Percentiles rank a stretch among this genome's conserved stretches.
These are phyloP conservation scores for Paragorgia papillata DNA, from an alignment of 92 coral and sea anemone species.

Conservation along the genomic window DNA sequence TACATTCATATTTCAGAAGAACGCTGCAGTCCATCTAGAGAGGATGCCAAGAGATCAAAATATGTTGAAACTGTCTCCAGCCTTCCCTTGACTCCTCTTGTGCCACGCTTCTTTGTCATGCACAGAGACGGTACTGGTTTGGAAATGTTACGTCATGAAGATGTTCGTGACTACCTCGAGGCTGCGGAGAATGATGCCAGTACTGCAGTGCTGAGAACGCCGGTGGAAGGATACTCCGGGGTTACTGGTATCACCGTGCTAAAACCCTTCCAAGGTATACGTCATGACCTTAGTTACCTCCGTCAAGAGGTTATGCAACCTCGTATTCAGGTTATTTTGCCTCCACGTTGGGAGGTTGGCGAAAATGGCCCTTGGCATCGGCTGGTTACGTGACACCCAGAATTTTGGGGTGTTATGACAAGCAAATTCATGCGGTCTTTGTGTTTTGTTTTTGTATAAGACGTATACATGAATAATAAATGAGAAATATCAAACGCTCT, in stretches of 20 bases:
- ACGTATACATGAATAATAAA: too few relatives aligned
- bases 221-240: slow-evolving; percentile 85
- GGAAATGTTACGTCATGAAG: slow-evolving; percentile 80
- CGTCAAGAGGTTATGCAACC: too few relatives aligned
- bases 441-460: too few relatives aligned
- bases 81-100: slow-evolving; percentile 36
- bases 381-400: too few relatives aligned
- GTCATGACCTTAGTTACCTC: too few relatives aligned
- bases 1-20: too few relatives aligned
- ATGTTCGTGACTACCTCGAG: slow-evolving; percentile 74
- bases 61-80: neutral
- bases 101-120: slow-evolving; percentile 72
- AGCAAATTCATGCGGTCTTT: too few relatives aligned
- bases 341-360: too few relatives aligned
- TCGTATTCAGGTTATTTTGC: too few relatives aligned
- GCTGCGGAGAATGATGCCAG: slow-evolving; percentile 79
- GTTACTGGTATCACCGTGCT: slow-evolving; percentile 85
- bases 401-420: too few relatives aligned
- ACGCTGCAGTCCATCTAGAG: neutral
- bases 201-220: slow-evolving; percentile 82
- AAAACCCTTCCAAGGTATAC: slow-evolving; percentile 81
- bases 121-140: slow-evolving; percentile 95
- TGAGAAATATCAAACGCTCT: too few relatives aligned
- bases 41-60: neutral
- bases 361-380: too few relatives aligned